A percentile compares a stretch with the other conserved stretches of the same genome.
Evolutionary conservation across 2,113 vertebrate genomes (phyloP).

Genomic region (Mesembrinibis cayennensis): DNA sequence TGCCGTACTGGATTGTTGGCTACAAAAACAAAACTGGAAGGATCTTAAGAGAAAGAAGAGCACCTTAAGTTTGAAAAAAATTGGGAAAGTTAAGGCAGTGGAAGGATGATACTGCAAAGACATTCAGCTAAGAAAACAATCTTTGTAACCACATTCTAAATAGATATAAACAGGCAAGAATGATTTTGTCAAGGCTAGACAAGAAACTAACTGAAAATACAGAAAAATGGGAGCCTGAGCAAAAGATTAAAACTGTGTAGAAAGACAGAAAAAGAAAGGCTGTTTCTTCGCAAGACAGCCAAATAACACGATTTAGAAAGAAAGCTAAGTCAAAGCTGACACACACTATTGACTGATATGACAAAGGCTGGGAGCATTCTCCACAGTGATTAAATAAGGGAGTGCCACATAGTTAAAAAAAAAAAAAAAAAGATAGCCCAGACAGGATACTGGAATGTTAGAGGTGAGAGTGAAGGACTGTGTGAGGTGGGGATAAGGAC

Average conservation of each 20-base stretch:
- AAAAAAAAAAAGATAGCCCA: background rate
- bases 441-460: background rate
- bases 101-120: background rate
- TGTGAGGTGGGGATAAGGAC: background rate
- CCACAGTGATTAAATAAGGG: background rate
- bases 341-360: constrained; percentile 14
- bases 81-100: background rate
- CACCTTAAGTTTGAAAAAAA: background rate
- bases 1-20: background rate
- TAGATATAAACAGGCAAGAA: background rate
- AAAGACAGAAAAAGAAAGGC: constrained; percentile 4
- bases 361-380: background rate
- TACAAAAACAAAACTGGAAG: background rate
- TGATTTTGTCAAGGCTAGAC: background rate
- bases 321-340: constrained; percentile 27
- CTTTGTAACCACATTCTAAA: background rate
- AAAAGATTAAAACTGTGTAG: constrained; percentile 13
- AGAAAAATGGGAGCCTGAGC: background rate
- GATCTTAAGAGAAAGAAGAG: background rate
- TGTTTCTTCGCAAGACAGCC: background rate
- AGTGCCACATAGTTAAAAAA: background rate
- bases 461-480: background rate
- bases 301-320: background rate
- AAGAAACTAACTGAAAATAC: constrained; percentile 26
- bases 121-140: background rate